Base-by-base conservation (phyloP, 2,797 vertebrate genomes). In the Pipistrellus pygmaeus region DNA sequence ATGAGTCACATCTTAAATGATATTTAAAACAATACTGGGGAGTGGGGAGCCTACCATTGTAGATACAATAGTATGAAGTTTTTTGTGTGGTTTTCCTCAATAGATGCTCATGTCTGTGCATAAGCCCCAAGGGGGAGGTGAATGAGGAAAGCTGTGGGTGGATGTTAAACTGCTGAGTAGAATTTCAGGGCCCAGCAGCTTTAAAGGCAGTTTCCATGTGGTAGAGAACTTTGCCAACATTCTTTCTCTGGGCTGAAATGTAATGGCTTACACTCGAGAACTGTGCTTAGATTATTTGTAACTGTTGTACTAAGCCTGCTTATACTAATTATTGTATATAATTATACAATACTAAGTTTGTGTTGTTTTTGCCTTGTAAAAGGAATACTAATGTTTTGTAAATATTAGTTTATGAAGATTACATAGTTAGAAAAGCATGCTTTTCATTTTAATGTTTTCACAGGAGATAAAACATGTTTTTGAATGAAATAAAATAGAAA, bases 171-270 rank as follows among this genome's bases (percentile, higher is more conserved):
- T 97, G 95, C 83, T 96, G 95, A 97, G 94, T 57, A 93, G 97
- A 95, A 62, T 85, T 88, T 97, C 91, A 86, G 91, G 96, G 88
- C 95, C 41, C 93, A 97, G 69, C 96, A 95, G 96, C 85, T 96
- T 98, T 96, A 95, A 95, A 96, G 97, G 91, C 94, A 95, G 96
- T 98, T 98, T 97, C 96, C 97, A 92, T 98, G 97, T 94, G 97
- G 90, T 85, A 81, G 93, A 96, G 72, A n/a, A 78, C 92, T 95
- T 96, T 97, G 97, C 97, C 98, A 98, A 91, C 96, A 96, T 97
- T 98, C 96, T 91, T 97, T 97, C 97, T 96, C 95, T 35, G 81
- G 97, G 97, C 96, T 97, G 96, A 97, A 97, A 97, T 91, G 92
- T 95, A 97, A 97, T 97, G 97, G 97, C 87, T 96, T 97, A 95